These are phyloP conservation scores for Itoplectis maculator DNA, from an alignment of 2,888 invertebrate genomes.

Conservation along the genomic window DNA sequence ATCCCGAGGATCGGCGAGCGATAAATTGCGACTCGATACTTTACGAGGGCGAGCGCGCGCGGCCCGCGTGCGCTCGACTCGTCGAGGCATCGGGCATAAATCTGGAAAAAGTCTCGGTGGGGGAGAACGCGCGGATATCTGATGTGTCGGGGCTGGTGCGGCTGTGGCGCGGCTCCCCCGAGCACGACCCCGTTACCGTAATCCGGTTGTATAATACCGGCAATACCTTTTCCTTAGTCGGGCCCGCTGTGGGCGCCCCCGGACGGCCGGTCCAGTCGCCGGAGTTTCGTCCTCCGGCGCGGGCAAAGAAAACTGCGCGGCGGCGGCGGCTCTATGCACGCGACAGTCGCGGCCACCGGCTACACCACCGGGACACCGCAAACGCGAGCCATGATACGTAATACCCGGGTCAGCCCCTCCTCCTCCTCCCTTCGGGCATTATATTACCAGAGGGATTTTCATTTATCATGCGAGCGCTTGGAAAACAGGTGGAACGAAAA, in stretches of 20 bases:
- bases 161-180: slow-evolving; percentile 47
- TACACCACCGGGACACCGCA: slow-evolving; percentile 62
- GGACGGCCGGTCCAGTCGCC: slow-evolving; percentile 6
- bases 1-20: slow-evolving; percentile 5
- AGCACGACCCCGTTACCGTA: slow-evolving; percentile 76
- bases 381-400: slow-evolving; percentile 74
- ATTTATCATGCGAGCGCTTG: slow-evolving; percentile 73
- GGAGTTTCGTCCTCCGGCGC: not conserved
- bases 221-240: slow-evolving; percentile 79
- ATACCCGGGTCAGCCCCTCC: slow-evolving; percentile 64
- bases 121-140: slow-evolving; percentile 50
- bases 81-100: slow-evolving; percentile 76
- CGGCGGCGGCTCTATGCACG: slow-evolving; percentile 62
- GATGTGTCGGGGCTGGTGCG: slow-evolving; percentile 47
- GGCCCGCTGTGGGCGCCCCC: slow-evolving; percentile 40
- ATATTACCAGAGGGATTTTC: slow-evolving; percentile 77
- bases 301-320: slow-evolving; percentile 62
- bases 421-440: slow-evolving; percentile 70
- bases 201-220: slow-evolving; percentile 79
- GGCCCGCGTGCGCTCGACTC: slow-evolving; percentile 55
- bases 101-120: slow-evolving; percentile 69
- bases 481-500: slow-evolving; percentile 69
- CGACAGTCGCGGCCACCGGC: slow-evolving; percentile 11
- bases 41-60: slow-evolving; percentile 59
- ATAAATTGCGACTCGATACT: slow-evolving; percentile 61